Percentiles rank a stretch among this genome's conserved stretches.
Conservation (phyloP, 2,888 invertebrate species). For the Cylindroiulus punctatus region DNA sequence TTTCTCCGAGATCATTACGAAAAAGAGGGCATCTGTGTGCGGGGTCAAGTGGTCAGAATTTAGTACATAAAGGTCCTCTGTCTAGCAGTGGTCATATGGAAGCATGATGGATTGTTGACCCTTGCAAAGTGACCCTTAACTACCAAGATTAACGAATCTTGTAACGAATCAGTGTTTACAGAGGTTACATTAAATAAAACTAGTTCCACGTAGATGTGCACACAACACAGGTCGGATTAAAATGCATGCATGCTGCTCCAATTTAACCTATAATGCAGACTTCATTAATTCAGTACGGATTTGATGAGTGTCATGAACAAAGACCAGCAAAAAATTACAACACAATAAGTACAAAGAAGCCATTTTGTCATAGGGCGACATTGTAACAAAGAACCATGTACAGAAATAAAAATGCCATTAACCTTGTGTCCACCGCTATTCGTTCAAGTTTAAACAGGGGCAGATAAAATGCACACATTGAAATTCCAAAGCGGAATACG, state of each 20-base stretch:
- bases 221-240: too few relatives aligned
- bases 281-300: too few relatives aligned
- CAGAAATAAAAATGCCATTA: not conserved
- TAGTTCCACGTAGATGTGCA: too few relatives aligned
- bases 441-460: not conserved
- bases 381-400: too few relatives aligned
- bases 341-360: too few relatives aligned
- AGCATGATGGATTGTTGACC: not conserved
- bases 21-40: constrained; percentile 11
- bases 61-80: not conserved
- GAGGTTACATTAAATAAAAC: too few relatives aligned
- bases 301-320: too few relatives aligned
- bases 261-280: not conserved
- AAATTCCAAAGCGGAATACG: not conserved
- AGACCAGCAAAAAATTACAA: too few relatives aligned
- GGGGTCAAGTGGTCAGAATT: constrained; percentile 32
- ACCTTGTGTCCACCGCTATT: not conserved
- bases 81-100: not conserved
- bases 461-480: not conserved
- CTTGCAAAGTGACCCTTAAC: not conserved
- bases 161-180: too few relatives aligned
- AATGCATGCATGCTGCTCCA: not conserved
- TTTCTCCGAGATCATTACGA: not conserved
- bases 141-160: not conserved
- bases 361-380: not conserved